Evolutionary conservation across 2,113 vertebrate species (phyloP).

Genomic region (Atherinomorus stipes): DNA sequence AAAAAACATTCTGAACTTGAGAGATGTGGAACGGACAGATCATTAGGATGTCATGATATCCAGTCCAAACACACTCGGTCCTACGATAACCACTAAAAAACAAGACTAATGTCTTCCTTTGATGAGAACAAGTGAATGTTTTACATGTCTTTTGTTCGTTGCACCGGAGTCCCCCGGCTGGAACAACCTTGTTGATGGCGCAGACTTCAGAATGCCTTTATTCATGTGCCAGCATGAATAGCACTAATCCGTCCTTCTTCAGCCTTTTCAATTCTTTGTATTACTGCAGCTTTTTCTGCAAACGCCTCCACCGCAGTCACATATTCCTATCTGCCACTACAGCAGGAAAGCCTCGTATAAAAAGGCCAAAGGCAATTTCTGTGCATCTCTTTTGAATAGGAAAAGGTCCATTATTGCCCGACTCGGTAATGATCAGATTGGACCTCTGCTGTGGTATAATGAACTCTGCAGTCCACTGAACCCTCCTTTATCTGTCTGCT

Average conservation of each 20-base stretch:
- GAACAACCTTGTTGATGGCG: slow-evolving; percentile 41
- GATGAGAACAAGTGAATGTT: slow-evolving; percentile 23
- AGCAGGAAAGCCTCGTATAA: slow-evolving; percentile 39
- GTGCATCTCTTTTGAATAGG: slow-evolving; percentile 50
- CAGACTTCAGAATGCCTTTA: slow-evolving; percentile 34
- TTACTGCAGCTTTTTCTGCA: slow-evolving; percentile 40
- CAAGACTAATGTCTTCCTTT: slow-evolving; percentile 6
- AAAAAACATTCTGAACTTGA: not conserved
- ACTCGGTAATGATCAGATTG: slow-evolving; percentile 46
- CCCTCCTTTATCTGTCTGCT: not conserved
- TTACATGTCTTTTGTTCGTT: slow-evolving; percentile 26
- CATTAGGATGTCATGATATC: not conserved
- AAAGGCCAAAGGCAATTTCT: slow-evolving; percentile 54
- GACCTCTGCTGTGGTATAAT: slow-evolving; percentile 40
- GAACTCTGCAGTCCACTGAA: slow-evolving; percentile 23
- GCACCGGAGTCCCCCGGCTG: slow-evolving; percentile 10
- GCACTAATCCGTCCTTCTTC: slow-evolving; percentile 50
- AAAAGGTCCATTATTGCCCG: slow-evolving; percentile 39
- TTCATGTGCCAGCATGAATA: slow-evolving; percentile 34
- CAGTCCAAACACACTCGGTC: not conserved
- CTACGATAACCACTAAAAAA: not conserved
- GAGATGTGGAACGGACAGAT: too few relatives aligned
- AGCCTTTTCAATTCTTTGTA: slow-evolving; percentile 48
- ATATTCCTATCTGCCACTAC: slow-evolving; percentile 46
- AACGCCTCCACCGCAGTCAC: slow-evolving; percentile 41